Evolutionary conservation across 2,113 vertebrate genomes (phyloP).

Genomic region (Tachycineta bicolor): DNA sequence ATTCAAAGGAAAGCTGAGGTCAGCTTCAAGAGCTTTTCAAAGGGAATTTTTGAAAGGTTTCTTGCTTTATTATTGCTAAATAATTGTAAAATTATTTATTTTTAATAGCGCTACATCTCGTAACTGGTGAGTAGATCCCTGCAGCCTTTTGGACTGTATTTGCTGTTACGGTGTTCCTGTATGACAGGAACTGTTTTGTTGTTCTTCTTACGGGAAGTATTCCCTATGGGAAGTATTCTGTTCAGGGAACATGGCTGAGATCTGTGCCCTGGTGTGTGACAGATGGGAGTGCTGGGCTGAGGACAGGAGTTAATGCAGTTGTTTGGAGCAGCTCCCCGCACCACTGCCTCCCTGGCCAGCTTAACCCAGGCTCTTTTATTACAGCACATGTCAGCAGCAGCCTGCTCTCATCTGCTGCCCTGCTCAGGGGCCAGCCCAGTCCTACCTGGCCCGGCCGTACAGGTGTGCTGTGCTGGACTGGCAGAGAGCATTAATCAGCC

Average conservation of each 20-base stretch:
- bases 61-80: not conserved
- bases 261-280: not conserved
- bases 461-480: constrained; percentile 81
- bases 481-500: constrained; percentile 73
- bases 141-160: not conserved
- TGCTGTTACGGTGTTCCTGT: accelerated
- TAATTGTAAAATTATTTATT: not conserved
- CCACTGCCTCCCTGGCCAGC: constrained; percentile 68
- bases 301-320: constrained; percentile 60
- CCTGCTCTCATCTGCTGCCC: constrained; percentile 83
- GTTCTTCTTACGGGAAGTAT: no score
- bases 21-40: not conserved
- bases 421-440: constrained; percentile 32
- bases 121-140: not conserved
- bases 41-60: not conserved
- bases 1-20: not conserved
- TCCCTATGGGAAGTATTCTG: accelerated
- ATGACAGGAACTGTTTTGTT: not conserved
- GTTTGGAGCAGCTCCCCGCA: constrained; percentile 72
- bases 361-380: constrained; percentile 73
- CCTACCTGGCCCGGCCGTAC: constrained; percentile 78
- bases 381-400: constrained; percentile 81
- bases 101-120: accelerated
- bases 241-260: accelerated
- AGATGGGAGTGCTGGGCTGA: constrained; percentile 66